These are phyloP conservation scores for Chaenocephalus aceratus DNA, from an alignment of 2,113 vertebrate genomes.

Conservation along the genomic window DNA sequence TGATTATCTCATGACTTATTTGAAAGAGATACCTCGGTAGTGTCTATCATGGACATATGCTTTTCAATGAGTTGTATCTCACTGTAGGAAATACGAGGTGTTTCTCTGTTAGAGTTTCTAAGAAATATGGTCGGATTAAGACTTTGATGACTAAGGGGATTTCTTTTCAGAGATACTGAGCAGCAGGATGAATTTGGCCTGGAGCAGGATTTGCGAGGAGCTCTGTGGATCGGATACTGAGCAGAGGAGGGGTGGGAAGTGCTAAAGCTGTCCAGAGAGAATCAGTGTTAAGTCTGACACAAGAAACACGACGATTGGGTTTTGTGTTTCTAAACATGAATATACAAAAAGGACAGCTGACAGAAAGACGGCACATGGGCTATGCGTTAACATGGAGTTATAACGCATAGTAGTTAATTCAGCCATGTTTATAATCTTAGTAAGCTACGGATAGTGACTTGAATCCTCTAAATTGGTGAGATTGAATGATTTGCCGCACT, in stretches of 20 bases:
- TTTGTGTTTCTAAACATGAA: constrained; percentile 4
- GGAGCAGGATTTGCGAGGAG: constrained; percentile 17
- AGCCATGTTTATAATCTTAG: neutral
- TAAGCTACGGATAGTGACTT: no score
- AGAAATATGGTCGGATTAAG: neutral
- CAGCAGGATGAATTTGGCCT: constrained; percentile 13
- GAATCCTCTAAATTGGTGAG: neutral
- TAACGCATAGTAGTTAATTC: neutral
- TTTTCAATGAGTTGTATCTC: no score
- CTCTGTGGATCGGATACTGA: constrained; percentile 18
- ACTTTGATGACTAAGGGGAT: neutral
- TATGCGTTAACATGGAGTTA: constrained; percentile 4
- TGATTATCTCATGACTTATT: no score
- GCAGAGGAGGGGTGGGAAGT: neutral
- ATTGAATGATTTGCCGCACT: neutral
- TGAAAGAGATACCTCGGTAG: neutral
- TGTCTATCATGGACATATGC: neutral
- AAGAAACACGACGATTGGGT: neutral
- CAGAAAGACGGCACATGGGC: constrained; percentile 24
- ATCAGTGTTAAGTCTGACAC: neutral
- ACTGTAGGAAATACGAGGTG: neutral
- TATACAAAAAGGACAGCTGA: constrained; percentile 9
- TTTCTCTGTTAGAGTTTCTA: neutral
- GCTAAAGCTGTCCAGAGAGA: neutral
- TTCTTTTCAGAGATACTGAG: neutral